phyloP scores from a whole-genome alignment of 2,113 vertebrate genomes.

The Numenius arquata region DNA sequence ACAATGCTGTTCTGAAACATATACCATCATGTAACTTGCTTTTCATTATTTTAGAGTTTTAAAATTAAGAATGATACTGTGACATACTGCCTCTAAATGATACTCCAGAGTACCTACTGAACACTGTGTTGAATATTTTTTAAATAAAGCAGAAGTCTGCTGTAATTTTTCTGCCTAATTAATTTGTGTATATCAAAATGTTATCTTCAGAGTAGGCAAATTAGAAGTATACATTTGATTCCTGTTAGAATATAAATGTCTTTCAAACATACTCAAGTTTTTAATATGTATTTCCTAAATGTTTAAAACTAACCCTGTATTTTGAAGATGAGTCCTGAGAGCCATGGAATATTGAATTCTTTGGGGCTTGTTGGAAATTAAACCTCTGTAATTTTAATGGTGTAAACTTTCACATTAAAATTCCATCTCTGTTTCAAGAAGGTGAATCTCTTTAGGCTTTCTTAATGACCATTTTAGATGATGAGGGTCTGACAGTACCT shows the following conservation, averaged over 20 bases:
- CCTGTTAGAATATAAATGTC: conserved; percentile 38
- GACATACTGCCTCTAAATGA: not conserved
- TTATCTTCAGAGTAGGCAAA: conserved; percentile 42
- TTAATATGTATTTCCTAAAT: conserved; percentile 51
- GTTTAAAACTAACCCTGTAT: conserved; percentile 24
- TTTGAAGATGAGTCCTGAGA: conserved; percentile 50
- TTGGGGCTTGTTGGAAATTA: conserved; percentile 68
- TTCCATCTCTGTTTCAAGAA: conserved; percentile 69
- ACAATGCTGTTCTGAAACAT: not conserved
- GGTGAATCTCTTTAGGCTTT: conserved; percentile 59
- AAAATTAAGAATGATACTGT: conserved; percentile 14
- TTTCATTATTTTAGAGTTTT: not conserved
- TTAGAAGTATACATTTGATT: conserved; percentile 38
- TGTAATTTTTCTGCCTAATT: conserved; percentile 52
- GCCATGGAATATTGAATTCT: conserved; percentile 65
- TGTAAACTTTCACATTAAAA: conserved; percentile 70
- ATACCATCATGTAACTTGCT: not conserved
- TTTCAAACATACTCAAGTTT: conserved; percentile 45
- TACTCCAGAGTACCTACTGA: not conserved
- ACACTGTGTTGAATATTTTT: not conserved
- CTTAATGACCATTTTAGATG: conserved; percentile 54
- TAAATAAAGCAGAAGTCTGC: not conserved
- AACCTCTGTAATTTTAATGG: conserved; percentile 65
- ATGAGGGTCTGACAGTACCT: conserved; percentile 42
- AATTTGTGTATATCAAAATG: conserved; percentile 50